phyloP scores from a whole-genome alignment of 2,113 vertebrate genomes.

The Channa argus region DNA sequence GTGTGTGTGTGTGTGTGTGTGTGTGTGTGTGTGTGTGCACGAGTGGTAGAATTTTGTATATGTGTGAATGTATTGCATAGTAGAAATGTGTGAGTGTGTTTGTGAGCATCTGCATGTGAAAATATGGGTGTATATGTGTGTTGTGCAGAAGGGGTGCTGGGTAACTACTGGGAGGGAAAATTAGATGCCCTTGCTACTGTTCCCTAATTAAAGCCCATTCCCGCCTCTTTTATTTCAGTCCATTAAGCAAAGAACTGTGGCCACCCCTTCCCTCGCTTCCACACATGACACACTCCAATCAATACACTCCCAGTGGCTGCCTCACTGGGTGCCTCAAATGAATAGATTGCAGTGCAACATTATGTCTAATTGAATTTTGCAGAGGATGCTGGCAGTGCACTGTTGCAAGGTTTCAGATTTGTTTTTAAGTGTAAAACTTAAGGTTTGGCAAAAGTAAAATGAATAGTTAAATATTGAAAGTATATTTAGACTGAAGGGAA shows the following conservation, averaged over 20 bases:
- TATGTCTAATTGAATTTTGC: constrained; percentile 90
- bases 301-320: constrained; percentile 90
- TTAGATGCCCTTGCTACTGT: constrained; percentile 86
- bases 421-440: constrained; percentile 41
- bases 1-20: constrained; percentile 25
- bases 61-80: constrained; percentile 29
- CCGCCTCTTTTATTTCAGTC: constrained; percentile 94
- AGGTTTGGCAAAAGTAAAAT: neutral
- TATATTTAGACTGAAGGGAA: neutral
- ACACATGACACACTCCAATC: constrained; percentile 92
- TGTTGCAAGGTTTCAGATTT: constrained; percentile 38
- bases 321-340: constrained; percentile 86
- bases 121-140: constrained; percentile 41
- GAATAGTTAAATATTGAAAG: neutral
- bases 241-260: constrained; percentile 92
- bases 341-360: constrained; percentile 88
- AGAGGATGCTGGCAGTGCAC: constrained; percentile 58
- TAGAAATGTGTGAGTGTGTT: constrained; percentile 20
- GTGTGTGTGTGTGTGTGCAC: constrained; percentile 25
- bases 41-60: constrained; percentile 40
- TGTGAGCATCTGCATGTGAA: constrained; percentile 28
- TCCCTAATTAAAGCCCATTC: constrained; percentile 94
- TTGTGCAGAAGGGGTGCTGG: constrained; percentile 74
- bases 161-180: constrained; percentile 82
- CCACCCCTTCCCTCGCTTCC: constrained; percentile 86